A percentile compares a stretch with the other conserved stretches of the same genome.
Evolutionary conservation across 2,888 invertebrate species (phyloP).

Genomic region (Limenitis camilla): DNA sequence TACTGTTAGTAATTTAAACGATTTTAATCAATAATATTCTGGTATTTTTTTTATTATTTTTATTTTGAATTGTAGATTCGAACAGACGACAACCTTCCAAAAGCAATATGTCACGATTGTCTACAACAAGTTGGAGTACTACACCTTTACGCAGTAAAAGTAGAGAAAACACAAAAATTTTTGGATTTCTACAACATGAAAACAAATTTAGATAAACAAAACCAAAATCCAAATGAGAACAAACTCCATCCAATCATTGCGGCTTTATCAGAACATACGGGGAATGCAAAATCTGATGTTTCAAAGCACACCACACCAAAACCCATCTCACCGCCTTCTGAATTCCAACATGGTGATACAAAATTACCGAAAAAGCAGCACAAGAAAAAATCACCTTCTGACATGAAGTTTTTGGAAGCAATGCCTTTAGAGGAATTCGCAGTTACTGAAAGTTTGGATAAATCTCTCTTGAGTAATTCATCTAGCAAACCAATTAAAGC

Average conservation of each 20-base stretch:
- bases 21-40: too few species aligned
- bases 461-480: conserved; percentile 41
- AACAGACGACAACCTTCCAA: conserved; percentile 58
- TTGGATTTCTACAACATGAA: conserved; percentile 58
- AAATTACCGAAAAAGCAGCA: conserved; percentile 35
- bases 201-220: conserved; percentile 39
- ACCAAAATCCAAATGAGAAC: conserved; percentile 25
- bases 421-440: conserved; percentile 65
- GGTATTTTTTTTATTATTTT: too few species aligned
- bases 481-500: conserved; percentile 23
- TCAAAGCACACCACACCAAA: conserved; percentile 27
- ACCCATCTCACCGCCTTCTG: conserved; percentile 31
- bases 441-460: conserved; percentile 51
- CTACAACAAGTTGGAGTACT: conserved; percentile 57
- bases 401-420: conserved; percentile 57
- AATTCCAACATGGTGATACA: conserved; percentile 34
- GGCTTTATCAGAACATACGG: conserved; percentile 35
- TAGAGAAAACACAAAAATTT: conserved; percentile 66
- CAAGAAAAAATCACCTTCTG: conserved; percentile 48
- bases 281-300: conserved; percentile 14
- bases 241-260: conserved; percentile 40
- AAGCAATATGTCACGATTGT: conserved; percentile 69
- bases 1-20: conserved; percentile 36
- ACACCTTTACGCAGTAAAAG: conserved; percentile 59
- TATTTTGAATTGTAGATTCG: conserved; percentile 40